phyloP scores from a whole-genome alignment of 1,140 invertebrate species.

The Lordiphosa stackelbergi region DNA sequence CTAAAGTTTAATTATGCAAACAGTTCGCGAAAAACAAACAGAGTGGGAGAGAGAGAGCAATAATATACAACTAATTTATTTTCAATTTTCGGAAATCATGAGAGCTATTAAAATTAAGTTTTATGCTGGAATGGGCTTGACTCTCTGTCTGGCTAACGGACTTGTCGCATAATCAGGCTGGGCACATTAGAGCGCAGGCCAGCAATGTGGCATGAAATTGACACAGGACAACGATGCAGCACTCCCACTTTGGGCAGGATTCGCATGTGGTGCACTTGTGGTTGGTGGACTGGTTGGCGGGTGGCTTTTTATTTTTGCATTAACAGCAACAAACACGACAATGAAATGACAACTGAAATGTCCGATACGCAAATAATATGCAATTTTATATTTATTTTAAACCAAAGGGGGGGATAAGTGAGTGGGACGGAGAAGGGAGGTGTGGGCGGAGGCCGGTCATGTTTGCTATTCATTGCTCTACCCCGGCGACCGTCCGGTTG shows the following conservation, averaged over 20 bases:
- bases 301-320: slow-evolving; percentile 72
- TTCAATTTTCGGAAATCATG: slow-evolving; percentile 74
- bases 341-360: slow-evolving; percentile 76
- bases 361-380: slow-evolving; percentile 75
- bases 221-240: slow-evolving; percentile 24
- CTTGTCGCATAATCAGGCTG: slow-evolving; percentile 34
- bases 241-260: neutral
- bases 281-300: slow-evolving; percentile 20
- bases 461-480: slow-evolving; percentile 41
- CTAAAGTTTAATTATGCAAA: slow-evolving; percentile 71
- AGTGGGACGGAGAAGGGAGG: neutral
- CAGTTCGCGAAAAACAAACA: slow-evolving; percentile 13
- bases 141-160: slow-evolving; percentile 20
- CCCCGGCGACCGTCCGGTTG: slow-evolving; percentile 28
- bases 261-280: slow-evolving; percentile 28
- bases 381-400: slow-evolving; percentile 73
- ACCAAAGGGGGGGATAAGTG: slow-evolving; percentile 5
- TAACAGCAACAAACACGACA: slow-evolving; percentile 75
- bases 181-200: slow-evolving; percentile 27
- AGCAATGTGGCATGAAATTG: slow-evolving; percentile 57
- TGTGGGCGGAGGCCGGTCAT: neutral
- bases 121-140: slow-evolving; percentile 12
- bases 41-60: slow-evolving; percentile 22
- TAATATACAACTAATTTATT: slow-evolving; percentile 75
- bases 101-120: slow-evolving; percentile 72